Conservation (phyloP, 1,140 invertebrate genomes). For the Ditylenchus dipsaci region DNA sequence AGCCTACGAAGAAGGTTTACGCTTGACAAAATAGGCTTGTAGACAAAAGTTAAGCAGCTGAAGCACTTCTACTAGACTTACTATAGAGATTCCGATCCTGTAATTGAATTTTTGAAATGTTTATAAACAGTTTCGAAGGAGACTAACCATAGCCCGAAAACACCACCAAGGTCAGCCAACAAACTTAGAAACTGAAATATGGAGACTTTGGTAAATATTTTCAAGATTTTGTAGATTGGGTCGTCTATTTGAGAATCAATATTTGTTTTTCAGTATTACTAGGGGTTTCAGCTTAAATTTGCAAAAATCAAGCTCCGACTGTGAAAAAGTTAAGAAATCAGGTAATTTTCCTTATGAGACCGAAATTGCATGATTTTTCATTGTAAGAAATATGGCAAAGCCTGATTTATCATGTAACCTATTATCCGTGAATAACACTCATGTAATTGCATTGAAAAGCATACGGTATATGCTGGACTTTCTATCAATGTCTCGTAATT, state of each 20-base stretch:
- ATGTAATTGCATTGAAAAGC: background rate
- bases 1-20: slow-evolving; percentile 36
- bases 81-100: slow-evolving; percentile 56
- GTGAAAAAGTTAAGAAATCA: too few species aligned
- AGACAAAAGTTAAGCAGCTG: slow-evolving; percentile 35
- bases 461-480: slow-evolving; percentile 50
- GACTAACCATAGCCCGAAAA: slow-evolving; percentile 43
- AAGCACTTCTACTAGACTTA: slow-evolving; percentile 52
- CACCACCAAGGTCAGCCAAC: slow-evolving; percentile 55
- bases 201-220: background rate
- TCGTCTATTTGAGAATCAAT: too few species aligned
- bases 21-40: slow-evolving; percentile 31
- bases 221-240: too few species aligned
- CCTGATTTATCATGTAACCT: too few species aligned
- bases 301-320: too few species aligned
- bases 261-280: too few species aligned
- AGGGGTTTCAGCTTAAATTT: too few species aligned
- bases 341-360: too few species aligned
- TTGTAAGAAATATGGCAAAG: too few species aligned
- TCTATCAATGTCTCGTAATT: slow-evolving; percentile 57
- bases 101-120: background rate
- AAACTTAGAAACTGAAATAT: slow-evolving; percentile 45
- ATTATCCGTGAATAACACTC: too few species aligned
- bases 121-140: background rate
- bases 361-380: too few species aligned